Conservation (phyloP, 2,888 invertebrate species). For the Acronicta leporina region DNA sequence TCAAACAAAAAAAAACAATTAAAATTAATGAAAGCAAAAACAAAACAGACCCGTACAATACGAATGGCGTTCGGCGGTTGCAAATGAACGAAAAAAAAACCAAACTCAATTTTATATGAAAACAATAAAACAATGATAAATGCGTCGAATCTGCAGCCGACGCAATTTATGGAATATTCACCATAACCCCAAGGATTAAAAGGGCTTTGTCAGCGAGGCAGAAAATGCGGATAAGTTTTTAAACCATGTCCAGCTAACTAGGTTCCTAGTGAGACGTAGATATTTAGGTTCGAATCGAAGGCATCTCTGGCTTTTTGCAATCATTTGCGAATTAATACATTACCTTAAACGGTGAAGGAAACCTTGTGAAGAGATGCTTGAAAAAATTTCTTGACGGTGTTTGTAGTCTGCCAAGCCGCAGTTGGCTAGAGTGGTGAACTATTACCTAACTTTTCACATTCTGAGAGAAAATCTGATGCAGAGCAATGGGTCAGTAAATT, state of each 20-base stretch:
- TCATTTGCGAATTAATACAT: too few species aligned
- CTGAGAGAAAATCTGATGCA: too few species aligned
- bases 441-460: too few species aligned
- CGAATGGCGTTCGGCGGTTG: conserved; percentile 28
- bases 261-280: too few species aligned
- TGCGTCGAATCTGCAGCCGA: conserved; percentile 62
- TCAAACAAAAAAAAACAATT: conserved; percentile 49
- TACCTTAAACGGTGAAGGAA: too few species aligned
- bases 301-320: too few species aligned
- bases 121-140: conserved; percentile 71
- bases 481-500: too few species aligned
- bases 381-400: too few species aligned
- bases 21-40: conserved; percentile 50
- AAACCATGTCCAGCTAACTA: background rate
- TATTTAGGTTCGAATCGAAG: too few species aligned
- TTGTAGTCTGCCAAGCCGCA: too few species aligned
- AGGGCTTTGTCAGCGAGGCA: conserved; percentile 33
- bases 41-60: conserved; percentile 36
- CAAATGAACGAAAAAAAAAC: conserved; percentile 52
- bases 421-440: too few species aligned
- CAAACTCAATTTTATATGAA: conserved; percentile 66
- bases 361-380: too few species aligned
- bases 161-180: conserved; percentile 67
- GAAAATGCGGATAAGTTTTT: conserved; percentile 3
- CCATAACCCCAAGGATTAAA: conserved; percentile 59